Conservation (phyloP, 2,888 invertebrate genomes). For the Mythimna ferrago region DNA sequence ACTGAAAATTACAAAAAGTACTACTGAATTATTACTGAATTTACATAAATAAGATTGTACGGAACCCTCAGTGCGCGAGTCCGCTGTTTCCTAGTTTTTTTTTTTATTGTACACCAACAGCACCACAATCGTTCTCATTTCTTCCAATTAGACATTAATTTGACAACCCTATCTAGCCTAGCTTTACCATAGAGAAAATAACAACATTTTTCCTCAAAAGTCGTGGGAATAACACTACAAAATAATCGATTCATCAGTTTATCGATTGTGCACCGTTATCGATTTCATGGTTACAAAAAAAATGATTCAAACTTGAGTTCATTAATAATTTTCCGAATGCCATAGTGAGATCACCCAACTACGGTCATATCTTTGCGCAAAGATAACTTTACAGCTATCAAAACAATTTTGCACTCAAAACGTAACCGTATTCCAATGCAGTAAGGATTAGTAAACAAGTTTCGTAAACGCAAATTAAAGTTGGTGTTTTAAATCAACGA, state of each 20-base stretch:
- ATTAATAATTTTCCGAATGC: slow-evolving; percentile 52
- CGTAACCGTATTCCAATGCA: slow-evolving; percentile 22
- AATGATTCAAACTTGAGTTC: slow-evolving; percentile 25
- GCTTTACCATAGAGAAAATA: neutral
- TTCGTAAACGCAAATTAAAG: neutral
- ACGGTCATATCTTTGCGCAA: slow-evolving; percentile 42
- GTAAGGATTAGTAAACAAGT: slow-evolving; percentile 21
- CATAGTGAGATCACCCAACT: slow-evolving; percentile 59
- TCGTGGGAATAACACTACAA: slow-evolving; percentile 37
- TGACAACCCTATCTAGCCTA: slow-evolving; percentile 12
- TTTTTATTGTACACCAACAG: too few species aligned
- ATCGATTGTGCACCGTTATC: slow-evolving; percentile 42
- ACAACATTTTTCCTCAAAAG: neutral
- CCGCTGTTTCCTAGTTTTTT: too few species aligned
- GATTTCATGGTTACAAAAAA: slow-evolving; percentile 41
- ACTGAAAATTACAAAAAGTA: too few species aligned
- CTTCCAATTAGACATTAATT: neutral
- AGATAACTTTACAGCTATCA: slow-evolving; percentile 23
- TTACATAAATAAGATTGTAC: too few species aligned
- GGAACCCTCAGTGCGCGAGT: too few species aligned
- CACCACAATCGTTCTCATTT: too few species aligned
- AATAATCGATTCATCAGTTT: slow-evolving; percentile 33
- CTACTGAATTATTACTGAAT: too few species aligned
- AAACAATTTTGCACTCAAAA: slow-evolving; percentile 11
- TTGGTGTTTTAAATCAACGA: slow-evolving; percentile 19